Evolutionary conservation across 2,113 vertebrate genomes (phyloP).

Genomic region (Columbina picui): DNA sequence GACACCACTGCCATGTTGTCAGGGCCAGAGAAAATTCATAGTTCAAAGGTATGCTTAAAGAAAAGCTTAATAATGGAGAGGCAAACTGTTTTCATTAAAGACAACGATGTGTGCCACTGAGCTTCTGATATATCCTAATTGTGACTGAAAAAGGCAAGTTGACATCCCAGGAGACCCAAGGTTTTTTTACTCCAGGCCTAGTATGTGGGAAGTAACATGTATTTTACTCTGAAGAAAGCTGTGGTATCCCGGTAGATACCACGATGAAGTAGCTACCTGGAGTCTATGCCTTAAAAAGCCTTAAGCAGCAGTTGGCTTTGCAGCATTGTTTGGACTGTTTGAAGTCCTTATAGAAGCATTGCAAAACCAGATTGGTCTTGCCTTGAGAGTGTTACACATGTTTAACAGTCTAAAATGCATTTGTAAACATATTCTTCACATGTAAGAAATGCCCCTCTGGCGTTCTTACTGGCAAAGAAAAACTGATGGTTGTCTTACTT

Average conservation of each 20-base stretch:
- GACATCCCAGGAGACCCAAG: background rate
- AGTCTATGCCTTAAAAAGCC: background rate
- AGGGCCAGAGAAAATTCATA: background rate
- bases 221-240: background rate
- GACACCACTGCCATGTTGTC: background rate
- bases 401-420: background rate
- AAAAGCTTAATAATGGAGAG: background rate
- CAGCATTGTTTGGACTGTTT: background rate
- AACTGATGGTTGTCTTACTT: conserved; percentile 74
- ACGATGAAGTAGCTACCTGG: background rate
- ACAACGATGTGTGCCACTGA: background rate
- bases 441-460: rapidly evolving
- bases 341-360: background rate
- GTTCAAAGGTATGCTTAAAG: background rate
- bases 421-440: background rate
- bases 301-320: background rate
- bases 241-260: background rate
- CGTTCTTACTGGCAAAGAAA: background rate
- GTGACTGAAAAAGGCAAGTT: background rate
- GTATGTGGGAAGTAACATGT: background rate
- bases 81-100: background rate
- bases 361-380: background rate
- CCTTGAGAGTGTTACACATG: rapidly evolving
- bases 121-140: background rate
- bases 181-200: background rate